Conservation (phyloP, 2,888 invertebrate species). For the Scrobipalpa atriplicella region DNA sequence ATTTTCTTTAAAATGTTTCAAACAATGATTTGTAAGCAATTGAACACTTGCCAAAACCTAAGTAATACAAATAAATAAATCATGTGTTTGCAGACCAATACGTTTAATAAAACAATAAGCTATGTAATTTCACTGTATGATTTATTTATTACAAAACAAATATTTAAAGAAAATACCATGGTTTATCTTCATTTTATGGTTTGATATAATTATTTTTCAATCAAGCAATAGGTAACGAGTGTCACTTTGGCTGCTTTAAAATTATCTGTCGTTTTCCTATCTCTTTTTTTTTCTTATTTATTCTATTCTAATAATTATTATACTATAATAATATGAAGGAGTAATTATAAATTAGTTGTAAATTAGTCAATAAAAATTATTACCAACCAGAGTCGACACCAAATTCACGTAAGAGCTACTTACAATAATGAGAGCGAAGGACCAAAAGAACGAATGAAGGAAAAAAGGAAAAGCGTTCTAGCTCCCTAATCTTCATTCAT, state of each 20-base stretch:
- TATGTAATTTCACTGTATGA: neutral
- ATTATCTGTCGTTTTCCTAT: too few relatives aligned
- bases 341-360: too few relatives aligned
- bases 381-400: too few relatives aligned
- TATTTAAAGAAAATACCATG: too few relatives aligned
- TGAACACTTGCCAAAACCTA: conserved; percentile 1
- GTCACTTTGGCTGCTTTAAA: too few relatives aligned
- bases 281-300: too few relatives aligned
- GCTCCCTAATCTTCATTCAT: neutral
- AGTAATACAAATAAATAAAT: neutral
- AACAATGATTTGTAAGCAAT: neutral
- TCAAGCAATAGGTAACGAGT: too few relatives aligned
- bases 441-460: neutral
- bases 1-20: neutral
- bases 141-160: neutral
- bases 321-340: too few relatives aligned
- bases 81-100: neutral
- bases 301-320: too few relatives aligned
- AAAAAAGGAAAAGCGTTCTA: neutral
- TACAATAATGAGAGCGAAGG: neutral
- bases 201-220: too few relatives aligned
- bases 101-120: neutral
- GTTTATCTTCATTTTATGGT: too few relatives aligned
- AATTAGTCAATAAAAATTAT: too few relatives aligned
- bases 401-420: neutral